Base-by-base conservation (phyloP, 2,888 invertebrate species). In the Coelopa pilipes region DNA sequence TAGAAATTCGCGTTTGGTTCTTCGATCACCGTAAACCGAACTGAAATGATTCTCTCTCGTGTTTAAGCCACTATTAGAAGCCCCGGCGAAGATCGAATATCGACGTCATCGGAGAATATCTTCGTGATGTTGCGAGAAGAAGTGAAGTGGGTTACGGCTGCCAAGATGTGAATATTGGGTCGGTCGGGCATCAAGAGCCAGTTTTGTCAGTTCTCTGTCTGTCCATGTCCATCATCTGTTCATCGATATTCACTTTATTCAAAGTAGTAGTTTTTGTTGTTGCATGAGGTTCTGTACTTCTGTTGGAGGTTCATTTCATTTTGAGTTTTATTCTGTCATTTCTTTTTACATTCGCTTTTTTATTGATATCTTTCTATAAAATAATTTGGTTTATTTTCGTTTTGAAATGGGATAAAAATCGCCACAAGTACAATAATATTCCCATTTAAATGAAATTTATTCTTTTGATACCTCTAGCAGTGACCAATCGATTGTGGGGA, bases 11-110 rank as follows among this genome's bases (percentile, higher is more conserved):
- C 86, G 86, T 87, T 86, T 85, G 86, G 80, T 83, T 85, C 85
- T 84, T 80, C 79, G 85, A 83, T 84, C 84, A 81, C 82, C 84
- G 81, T 85, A 82, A 84, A 85, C 82, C 80, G 81, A 82, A 86
- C 86, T 87, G 86, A 87, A 85, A 85, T 84, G 84, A 87, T 86
- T 86, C 84, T 34, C 34, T 34, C 34, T 84, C 87, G 83, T 79
- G 80, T 83, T 81, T 80, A 82, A 82, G 82, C 82, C 80, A 81
- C 79, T 83, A 86, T 86, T 87, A 86, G 87, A 86, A 86, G 86
- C 84, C 78, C 34, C n/a, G 59, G 0, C 21, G 49, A 21, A 13
- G 62, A 34, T 34, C 34, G 62, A 21, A 67, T 50, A 50, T 67
- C 24, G 53, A 76, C 76, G 75, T 76, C 60, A 74, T 74, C 45